A percentile compares a stretch with the other conserved stretches of the same genome.
These are phyloP conservation scores for Neofelis nebulosa DNA, from an alignment of 2,113 vertebrate species.

Conservation along the genomic window DNA sequence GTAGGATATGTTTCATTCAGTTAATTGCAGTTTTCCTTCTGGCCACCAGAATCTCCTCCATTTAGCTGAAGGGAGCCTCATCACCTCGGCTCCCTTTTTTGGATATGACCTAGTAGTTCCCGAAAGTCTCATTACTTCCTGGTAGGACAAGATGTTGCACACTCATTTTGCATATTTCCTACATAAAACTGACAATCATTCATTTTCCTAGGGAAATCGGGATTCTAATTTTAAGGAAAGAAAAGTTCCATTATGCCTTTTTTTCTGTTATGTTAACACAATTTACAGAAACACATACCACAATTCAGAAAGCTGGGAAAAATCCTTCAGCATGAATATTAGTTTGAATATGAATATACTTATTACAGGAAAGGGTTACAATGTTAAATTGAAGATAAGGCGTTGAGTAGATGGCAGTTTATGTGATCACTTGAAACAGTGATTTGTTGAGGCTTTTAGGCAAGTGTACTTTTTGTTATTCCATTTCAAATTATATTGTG, in stretches of 20 bases:
- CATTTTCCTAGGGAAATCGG: neutral
- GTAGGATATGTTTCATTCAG: neutral
- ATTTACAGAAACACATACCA: constrained; percentile 11
- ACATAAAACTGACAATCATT: neutral
- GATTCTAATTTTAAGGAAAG: neutral
- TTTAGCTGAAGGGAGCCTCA: neutral
- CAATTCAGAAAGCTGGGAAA: neutral
- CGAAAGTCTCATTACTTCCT: neutral
- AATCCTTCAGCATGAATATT: neutral
- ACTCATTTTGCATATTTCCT: neutral
- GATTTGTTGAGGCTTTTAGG: neutral
- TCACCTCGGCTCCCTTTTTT: neutral
- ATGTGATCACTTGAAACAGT: neutral
- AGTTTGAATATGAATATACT: neutral
- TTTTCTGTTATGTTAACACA: constrained; percentile 22
- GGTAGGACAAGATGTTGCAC: neutral
- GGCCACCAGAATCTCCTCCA: neutral
- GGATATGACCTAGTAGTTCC: neutral
- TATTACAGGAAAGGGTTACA: neutral
- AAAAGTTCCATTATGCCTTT: rapidly evolving
- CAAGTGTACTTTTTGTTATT: neutral
- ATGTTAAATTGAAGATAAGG: neutral
- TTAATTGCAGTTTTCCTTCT: neutral
- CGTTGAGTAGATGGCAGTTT: neutral
- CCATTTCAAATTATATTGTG: neutral